Conservation (phyloP, 2,797 vertebrate species). For the Leptodactylus fallax region DNA sequence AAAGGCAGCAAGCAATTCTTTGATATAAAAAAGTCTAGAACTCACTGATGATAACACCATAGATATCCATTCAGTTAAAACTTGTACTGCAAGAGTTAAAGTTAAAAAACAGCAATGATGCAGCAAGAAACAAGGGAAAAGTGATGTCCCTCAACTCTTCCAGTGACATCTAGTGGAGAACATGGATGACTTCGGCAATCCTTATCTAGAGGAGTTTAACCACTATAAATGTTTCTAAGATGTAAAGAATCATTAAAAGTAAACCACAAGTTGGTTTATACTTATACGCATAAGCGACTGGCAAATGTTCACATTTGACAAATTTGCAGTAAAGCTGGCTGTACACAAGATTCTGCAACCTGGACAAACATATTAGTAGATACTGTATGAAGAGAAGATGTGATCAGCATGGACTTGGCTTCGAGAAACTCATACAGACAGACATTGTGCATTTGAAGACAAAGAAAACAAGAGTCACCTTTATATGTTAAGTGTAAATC, state of each 20-base stretch:
- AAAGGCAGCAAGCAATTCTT: too few species aligned
- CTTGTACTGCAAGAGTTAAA: too few species aligned
- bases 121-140: neutral
- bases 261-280: neutral
- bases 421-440: neutral
- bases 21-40: too few species aligned
- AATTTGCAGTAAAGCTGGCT: neutral
- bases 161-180: conserved; percentile 59
- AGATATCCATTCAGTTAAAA: too few species aligned
- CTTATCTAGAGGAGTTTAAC: neutral
- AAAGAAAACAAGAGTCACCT: neutral
- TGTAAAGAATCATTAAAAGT: neutral
- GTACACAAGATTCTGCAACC: too few species aligned
- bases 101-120: neutral
- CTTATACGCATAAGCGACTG: too few species aligned
- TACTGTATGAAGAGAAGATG: neutral
- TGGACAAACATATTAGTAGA: too few species aligned
- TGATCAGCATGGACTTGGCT: neutral
- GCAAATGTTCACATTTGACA: neutral
- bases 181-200: neutral
- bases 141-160: conserved; percentile 8
- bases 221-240: too few species aligned
- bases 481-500: neutral
- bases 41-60: too few species aligned
- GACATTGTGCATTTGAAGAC: neutral